These are phyloP conservation scores for Notamacropus eugenii DNA, from an alignment of 2,797 vertebrate genomes.

Conservation along the genomic window DNA sequence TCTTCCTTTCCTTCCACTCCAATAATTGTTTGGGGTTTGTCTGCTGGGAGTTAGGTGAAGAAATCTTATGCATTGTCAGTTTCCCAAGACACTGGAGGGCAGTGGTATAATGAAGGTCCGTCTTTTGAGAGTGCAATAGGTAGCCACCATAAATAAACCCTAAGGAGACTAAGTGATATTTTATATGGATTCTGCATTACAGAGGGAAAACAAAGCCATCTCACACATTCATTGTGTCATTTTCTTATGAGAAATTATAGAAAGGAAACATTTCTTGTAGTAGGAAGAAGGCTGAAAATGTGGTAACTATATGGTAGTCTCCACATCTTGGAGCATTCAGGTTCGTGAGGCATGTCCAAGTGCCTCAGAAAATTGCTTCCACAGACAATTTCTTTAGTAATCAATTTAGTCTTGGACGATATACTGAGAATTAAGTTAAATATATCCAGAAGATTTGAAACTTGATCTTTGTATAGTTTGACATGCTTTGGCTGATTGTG, in stretches of 20 bases:
- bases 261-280: neutral
- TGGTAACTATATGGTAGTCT: neutral
- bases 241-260: neutral
- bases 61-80: neutral
- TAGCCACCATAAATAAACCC: neutral
- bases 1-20: neutral
- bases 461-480: constrained; percentile 52
- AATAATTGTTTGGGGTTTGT: neutral
- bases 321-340: constrained; percentile 19
- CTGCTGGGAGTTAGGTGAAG: neutral
- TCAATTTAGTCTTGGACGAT: constrained; percentile 64
- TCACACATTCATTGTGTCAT: neutral
- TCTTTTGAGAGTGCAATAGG: neutral
- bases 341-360: constrained; percentile 72
- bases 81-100: neutral
- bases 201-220: neutral
- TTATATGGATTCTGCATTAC: neutral
- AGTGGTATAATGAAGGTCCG: neutral
- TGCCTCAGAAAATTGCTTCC: constrained; percentile 70
- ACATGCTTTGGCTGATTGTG: constrained; percentile 21
- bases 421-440: constrained; percentile 53
- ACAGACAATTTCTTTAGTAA: constrained; percentile 64
- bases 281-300: neutral
- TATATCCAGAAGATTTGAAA: constrained; percentile 52
- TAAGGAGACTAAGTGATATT: neutral